These are phyloP conservation scores for Cochlearius cochlearius DNA, from an alignment of 2,113 vertebrate species.

Conservation along the genomic window DNA sequence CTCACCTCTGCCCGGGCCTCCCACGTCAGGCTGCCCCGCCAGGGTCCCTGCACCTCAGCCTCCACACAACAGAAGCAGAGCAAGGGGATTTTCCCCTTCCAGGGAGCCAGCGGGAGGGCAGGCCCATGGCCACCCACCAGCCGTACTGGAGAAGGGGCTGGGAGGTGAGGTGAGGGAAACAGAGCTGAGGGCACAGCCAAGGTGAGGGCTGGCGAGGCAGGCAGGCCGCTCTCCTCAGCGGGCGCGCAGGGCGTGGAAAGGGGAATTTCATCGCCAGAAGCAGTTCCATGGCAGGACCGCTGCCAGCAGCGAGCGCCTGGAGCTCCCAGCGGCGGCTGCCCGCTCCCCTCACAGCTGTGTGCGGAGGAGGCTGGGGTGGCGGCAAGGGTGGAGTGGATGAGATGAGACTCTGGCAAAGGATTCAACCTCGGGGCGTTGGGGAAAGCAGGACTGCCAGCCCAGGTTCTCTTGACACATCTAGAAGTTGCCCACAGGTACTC, in stretches of 20 bases:
- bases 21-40: fast-evolving
- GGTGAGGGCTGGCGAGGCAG: background rate
- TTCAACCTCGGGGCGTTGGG: background rate
- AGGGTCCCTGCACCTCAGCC: fast-evolving
- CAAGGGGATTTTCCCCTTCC: background rate
- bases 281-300: fast-evolving
- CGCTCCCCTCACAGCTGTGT: background rate
- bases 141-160: background rate
- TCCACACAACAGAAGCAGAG: background rate
- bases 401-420: background rate
- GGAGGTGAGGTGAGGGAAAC: background rate
- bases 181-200: background rate
- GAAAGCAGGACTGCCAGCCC: background rate
- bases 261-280: background rate
- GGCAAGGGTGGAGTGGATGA: background rate
- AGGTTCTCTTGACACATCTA: background rate
- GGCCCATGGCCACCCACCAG: background rate
- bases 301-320: background rate
- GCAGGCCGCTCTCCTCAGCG: background rate
- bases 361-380: background rate
- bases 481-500: background rate
- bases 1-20: fast-evolving
- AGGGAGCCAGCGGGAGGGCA: background rate
- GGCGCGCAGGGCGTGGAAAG: fast-evolving
- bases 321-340: fast-evolving